These are phyloP conservation scores for Cephus sareptanus DNA, from an alignment of 2,888 invertebrate genomes.

Conservation along the genomic window DNA sequence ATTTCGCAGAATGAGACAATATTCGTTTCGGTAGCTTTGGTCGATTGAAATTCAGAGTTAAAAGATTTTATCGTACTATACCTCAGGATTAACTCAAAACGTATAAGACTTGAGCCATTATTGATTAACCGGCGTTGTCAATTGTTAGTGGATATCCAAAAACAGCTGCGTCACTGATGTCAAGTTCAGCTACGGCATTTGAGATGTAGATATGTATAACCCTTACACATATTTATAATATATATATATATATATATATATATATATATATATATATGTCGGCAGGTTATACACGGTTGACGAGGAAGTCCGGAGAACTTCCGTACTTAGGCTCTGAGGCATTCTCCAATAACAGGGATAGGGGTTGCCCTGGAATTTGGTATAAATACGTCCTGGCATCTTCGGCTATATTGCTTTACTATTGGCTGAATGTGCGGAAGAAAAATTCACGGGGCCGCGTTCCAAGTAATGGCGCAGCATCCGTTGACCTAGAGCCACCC, in stretches of 20 bases:
- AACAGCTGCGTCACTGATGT: background rate
- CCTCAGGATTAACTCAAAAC: background rate
- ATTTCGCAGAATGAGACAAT: background rate
- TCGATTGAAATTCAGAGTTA: background rate
- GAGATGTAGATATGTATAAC: background rate
- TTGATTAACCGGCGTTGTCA: background rate
- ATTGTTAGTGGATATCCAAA: background rate
- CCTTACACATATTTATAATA: background rate
- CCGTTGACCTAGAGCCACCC: background rate
- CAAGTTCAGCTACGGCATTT: background rate
- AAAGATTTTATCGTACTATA: too few relatives aligned
- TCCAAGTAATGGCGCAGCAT: background rate
- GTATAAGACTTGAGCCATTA: background rate
- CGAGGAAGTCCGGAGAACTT: background rate
- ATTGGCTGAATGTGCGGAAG: conserved; percentile 36
- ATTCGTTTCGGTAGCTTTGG: background rate
- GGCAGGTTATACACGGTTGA: background rate
- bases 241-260: background rate
- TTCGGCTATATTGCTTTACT: conserved; percentile 49
- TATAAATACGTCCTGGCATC: conserved; percentile 54
- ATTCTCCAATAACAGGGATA: conserved; percentile 24
- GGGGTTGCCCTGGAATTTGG: conserved; percentile 50
- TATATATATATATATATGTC: background rate
- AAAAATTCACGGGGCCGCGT: conserved; percentile 2
- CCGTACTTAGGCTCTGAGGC: conserved; percentile 9